phyloP scores from a whole-genome alignment of 2,888 invertebrate genomes.

The Lumbricus terrestris region DNA sequence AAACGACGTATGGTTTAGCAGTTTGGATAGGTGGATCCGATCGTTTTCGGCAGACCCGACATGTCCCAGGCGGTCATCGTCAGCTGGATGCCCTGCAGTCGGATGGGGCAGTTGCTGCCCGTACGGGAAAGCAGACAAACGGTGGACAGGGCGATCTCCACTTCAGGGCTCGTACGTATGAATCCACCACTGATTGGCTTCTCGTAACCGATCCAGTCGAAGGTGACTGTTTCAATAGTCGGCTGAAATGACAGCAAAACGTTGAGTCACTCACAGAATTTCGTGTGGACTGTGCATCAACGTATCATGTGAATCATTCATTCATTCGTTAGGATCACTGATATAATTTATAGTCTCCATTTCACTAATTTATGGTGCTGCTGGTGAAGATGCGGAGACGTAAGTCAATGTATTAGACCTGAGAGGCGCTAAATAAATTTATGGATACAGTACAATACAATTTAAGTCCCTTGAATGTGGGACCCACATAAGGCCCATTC shows the following conservation, averaged over 20 bases:
- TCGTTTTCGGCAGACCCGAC: slow-evolving; percentile 26
- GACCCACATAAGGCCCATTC: too few species aligned
- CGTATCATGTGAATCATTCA: neutral
- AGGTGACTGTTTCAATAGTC: slow-evolving; percentile 14
- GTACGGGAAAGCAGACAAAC: slow-evolving; percentile 79
- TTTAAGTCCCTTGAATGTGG: too few species aligned
- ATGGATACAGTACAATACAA: too few species aligned
- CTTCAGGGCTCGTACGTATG: slow-evolving; percentile 72
- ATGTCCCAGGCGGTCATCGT: slow-evolving; percentile 31
- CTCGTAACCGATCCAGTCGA: slow-evolving; percentile 26
- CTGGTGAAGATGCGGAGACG: too few species aligned
- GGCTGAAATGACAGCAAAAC: neutral
- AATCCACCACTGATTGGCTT: slow-evolving; percentile 39
- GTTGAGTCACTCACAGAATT: neutral
- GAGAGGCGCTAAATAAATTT: too few species aligned
- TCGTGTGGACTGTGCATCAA: neutral
- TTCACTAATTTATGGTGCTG: too few species aligned
- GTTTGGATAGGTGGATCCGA: slow-evolving; percentile 34
- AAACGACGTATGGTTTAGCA: slow-evolving; percentile 23
- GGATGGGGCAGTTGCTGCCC: slow-evolving; percentile 62
- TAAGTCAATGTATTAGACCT: too few species aligned
- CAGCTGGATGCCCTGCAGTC: slow-evolving; percentile 22
- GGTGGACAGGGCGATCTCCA: slow-evolving; percentile 86
- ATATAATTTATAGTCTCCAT: too few species aligned
- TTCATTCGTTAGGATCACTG: neutral